Evolutionary conservation across 2,888 invertebrate species (phyloP).

Genomic region (Parnassius apollo): DNA sequence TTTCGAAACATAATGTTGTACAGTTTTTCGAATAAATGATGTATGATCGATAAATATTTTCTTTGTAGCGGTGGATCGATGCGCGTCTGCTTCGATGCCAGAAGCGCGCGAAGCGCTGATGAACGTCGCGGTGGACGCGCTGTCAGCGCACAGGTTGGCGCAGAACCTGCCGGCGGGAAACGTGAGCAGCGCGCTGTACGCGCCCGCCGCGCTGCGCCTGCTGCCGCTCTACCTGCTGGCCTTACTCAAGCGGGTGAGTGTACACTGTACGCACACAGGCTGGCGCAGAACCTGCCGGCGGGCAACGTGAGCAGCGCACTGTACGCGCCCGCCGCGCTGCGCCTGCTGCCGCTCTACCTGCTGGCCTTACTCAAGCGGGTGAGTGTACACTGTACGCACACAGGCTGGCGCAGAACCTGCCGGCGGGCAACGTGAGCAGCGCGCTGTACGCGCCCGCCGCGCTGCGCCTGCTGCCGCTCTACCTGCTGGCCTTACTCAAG

Average conservation of each 20-base stretch:
- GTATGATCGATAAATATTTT: conserved; percentile 22
- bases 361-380: conserved; percentile 86
- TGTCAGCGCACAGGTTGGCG: conserved; percentile 64
- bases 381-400: conserved; percentile 48
- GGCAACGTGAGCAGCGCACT: neutral
- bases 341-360: conserved; percentile 1
- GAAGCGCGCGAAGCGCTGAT: conserved; percentile 98
- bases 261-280: neutral
- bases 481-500: conserved; percentile 89
- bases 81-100: conserved; percentile 89
- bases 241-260: conserved; percentile 90
- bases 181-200: conserved; percentile 81
- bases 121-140: conserved; percentile 95
- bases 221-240: conserved; percentile 94
- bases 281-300: neutral
- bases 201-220: conserved; percentile 88
- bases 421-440: neutral
- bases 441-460: neutral
- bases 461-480: neutral
- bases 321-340: neutral
- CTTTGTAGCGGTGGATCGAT: conserved; percentile 91
- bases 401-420: conserved; percentile 18
- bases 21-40: no score
- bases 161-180: conserved; percentile 82
- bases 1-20: no score